Percentiles rank a stretch among this genome's conserved stretches.
phyloP scores from a whole-genome alignment of 1,140 invertebrate species.

The Nilaparvata lugens region DNA sequence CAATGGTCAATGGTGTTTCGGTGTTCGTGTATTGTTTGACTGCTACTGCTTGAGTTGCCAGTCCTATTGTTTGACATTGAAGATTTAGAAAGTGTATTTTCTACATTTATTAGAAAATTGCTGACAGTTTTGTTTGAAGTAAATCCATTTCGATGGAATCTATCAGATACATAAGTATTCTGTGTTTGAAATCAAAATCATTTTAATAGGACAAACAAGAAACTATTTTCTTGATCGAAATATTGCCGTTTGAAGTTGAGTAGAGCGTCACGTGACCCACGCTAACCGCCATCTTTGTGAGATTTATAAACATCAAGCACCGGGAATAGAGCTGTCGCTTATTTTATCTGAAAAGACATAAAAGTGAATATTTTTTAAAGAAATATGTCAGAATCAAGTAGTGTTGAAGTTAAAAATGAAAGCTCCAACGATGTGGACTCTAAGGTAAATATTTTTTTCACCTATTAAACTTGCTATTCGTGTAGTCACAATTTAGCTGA shows the following conservation, averaged over 20 bases:
- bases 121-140: no score
- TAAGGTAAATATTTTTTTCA: constrained; percentile 27
- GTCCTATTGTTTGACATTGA: no score
- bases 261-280: constrained; percentile 44
- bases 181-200: no score
- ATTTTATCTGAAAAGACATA: not conserved
- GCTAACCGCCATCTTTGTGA: constrained; percentile 45
- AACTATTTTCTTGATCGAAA: no score
- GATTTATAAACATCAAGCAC: constrained; percentile 40
- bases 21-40: not conserved
- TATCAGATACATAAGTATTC: no score
- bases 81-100: no score
- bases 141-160: no score
- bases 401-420: constrained; percentile 41
- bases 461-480: constrained; percentile 31
- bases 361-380: constrained; percentile 30
- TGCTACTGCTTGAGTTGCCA: no score
- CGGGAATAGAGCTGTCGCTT: constrained; percentile 7
- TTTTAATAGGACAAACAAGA: no score
- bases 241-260: constrained; percentile 32
- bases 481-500: constrained; percentile 1
- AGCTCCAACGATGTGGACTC: constrained; percentile 39
- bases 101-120: no score
- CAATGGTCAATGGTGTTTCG: no score
- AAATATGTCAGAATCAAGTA: constrained; percentile 43